Evolutionary conservation across 2,888 invertebrate species (phyloP), one percentile per base, ranked within the genome.

Genomic region (Sarcophaga carnaria): DNA sequence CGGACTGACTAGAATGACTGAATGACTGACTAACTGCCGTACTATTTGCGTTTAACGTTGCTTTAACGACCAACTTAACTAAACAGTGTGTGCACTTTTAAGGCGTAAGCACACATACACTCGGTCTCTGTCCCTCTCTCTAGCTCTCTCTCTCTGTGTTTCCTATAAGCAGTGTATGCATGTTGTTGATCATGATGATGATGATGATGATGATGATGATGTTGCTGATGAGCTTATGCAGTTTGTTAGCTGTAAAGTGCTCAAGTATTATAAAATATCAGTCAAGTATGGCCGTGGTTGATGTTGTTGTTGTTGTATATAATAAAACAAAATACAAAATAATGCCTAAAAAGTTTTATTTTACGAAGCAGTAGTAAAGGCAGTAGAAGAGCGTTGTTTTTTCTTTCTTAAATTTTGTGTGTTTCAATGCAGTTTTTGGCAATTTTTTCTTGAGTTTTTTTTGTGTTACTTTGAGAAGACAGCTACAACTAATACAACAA

Each of bases 341-440:
- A 84, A 81, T 87, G 87, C 76, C 84, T 82, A 84, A 81, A 85
- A 87, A 77, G 8, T 37, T 37, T 8, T 54, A 54, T 54, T 81
- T 84, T 76, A 81, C 71, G 72, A 12, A 83, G 76, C 22, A 79
- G 4, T 12, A 14, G 54, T 3, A 54, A 17, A 14, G 54, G 12
- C 12, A 54, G 54, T 54, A 49, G 49, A 49, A 49, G 78, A 82
- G 78, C 82, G 59, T 67, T 64, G 63, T 76, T 85, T 74, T 81
- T 79, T 62, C 63, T 69, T 25, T 79, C 70, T 79, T 70, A 70
- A 49, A 66, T 71, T 75, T 54, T 60, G 22, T 59, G 37, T 62
- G 11, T 54, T 63, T 67, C n/a, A 20, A 17, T 54, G 54, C 54
- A 54, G 54, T 67, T 47, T 86, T 87, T 84, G 81, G 84, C 84